Percentiles rank a stretch among this genome's conserved stretches.
phyloP scores from a whole-genome alignment of 2,888 invertebrate species.

The Autographa pulchrina region DNA sequence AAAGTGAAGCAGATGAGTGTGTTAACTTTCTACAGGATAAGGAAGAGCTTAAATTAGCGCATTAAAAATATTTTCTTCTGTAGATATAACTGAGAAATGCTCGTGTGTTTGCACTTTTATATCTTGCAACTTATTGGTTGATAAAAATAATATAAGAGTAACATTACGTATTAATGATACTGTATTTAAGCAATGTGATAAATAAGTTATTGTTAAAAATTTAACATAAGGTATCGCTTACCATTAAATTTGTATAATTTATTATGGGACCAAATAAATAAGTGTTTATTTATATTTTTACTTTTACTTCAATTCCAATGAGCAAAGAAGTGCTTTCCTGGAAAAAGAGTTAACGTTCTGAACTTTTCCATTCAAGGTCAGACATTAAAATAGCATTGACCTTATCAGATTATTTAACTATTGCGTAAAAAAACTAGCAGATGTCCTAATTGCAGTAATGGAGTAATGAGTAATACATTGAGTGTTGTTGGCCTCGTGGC shows the following conservation, averaged over 20 bases:
- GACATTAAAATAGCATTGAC: not conserved
- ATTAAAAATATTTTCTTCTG: slow-evolving; percentile 19
- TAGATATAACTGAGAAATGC: slow-evolving; percentile 15
- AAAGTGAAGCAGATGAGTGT: slow-evolving; percentile 28
- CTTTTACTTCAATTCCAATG: slow-evolving; percentile 23
- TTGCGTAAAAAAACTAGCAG: slow-evolving; percentile 13
- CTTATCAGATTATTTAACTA: not conserved
- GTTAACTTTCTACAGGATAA: slow-evolving; percentile 3
- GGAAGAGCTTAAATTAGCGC: slow-evolving; percentile 9
- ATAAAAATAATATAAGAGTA: slow-evolving; percentile 34
- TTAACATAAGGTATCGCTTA: slow-evolving; percentile 59
- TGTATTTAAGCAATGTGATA: slow-evolving; percentile 60
- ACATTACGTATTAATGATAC: slow-evolving; percentile 32
- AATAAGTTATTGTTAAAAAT: slow-evolving; percentile 58
- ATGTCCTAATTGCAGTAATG: slow-evolving; percentile 60
- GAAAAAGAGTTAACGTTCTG: too few species aligned
- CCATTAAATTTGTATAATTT: slow-evolving; percentile 58
- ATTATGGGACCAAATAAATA: slow-evolving; percentile 82
- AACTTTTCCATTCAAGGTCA: not conserved
- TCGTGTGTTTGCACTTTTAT: slow-evolving; percentile 26
- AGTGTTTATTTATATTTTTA: slow-evolving; percentile 51
- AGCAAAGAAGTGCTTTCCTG: not conserved
- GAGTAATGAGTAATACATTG: slow-evolving; percentile 80
- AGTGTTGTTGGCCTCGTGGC: slow-evolving; percentile 86
- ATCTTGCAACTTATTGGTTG: slow-evolving; percentile 50